These are phyloP conservation scores for Siderastrea radians DNA, from an alignment of 92 coral and sea anemone species.

Conservation along the genomic window DNA sequence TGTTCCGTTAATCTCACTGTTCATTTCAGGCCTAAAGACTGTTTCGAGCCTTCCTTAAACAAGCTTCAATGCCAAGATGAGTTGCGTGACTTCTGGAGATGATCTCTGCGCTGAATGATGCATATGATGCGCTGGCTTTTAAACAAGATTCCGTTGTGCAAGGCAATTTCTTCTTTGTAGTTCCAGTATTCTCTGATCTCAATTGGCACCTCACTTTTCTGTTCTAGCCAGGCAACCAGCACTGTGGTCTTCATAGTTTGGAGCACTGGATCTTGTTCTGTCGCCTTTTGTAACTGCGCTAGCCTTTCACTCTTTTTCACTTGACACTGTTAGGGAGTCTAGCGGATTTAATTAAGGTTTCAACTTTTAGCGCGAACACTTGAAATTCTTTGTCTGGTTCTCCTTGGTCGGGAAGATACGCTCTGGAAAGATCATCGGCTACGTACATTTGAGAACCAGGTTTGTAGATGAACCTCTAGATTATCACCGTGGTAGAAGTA, in stretches of 20 bases:
- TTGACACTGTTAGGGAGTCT: constrained; percentile 31
- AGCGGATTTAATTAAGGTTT: constrained; percentile 25
- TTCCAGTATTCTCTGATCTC: not conserved
- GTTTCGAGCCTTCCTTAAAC: constrained; percentile 47
- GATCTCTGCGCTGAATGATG: constrained; percentile 36
- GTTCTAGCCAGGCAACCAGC: constrained; percentile 47
- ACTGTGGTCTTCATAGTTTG: constrained; percentile 50
- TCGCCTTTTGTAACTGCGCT: constrained; percentile 50
- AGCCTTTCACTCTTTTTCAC: constrained; percentile 17
- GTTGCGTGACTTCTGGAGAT: constrained; percentile 41
- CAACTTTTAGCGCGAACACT: constrained; percentile 57
- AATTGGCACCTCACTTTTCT: constrained; percentile 30
- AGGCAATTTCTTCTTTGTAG: constrained; percentile 16
- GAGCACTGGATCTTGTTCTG: constrained; percentile 58
- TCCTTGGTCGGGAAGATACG: constrained; percentile 19
- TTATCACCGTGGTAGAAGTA: constrained; percentile 51
- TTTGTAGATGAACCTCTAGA: constrained; percentile 56
- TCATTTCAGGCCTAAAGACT: constrained; percentile 54
- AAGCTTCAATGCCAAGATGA: constrained; percentile 50
- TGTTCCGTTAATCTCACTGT: constrained; percentile 43
- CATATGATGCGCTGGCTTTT: constrained; percentile 22
- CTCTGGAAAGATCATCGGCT: constrained; percentile 68
- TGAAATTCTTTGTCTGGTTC: constrained; percentile 55
- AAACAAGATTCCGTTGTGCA: constrained; percentile 47
- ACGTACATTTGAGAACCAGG: constrained; percentile 69